phyloP scores from a whole-genome alignment of 2,113 vertebrate genomes.

The Benitochromis conjunctus region DNA sequence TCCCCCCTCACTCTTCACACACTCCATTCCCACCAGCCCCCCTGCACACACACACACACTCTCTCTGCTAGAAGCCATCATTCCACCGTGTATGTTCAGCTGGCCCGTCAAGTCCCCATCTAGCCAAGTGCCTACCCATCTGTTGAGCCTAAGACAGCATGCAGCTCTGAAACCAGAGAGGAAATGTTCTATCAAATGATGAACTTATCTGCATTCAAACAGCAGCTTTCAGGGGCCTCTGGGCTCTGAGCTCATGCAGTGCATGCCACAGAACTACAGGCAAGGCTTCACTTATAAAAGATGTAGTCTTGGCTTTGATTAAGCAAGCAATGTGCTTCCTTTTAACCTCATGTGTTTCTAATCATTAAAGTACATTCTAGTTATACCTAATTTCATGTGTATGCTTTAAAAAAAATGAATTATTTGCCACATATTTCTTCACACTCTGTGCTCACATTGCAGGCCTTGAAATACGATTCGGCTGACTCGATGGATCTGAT shows the following conservation, averaged over 20 bases:
- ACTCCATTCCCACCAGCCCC: background rate
- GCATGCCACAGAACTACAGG: background rate
- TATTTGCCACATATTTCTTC: background rate
- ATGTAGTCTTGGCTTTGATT: background rate
- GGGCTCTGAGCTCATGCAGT: background rate
- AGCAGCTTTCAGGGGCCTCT: background rate
- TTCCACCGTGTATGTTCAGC: constrained; percentile 41
- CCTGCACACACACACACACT: background rate
- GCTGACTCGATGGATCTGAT: background rate
- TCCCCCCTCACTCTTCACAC: background rate
- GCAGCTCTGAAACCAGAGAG: constrained; percentile 24
- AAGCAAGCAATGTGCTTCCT: background rate
- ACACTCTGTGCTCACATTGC: background rate
- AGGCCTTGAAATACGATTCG: background rate
- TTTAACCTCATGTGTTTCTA: background rate
- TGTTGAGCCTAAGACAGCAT: constrained; percentile 51
- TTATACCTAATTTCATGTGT: background rate
- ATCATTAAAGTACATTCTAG: background rate
- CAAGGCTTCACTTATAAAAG: background rate
- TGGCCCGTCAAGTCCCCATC: constrained; percentile 42
- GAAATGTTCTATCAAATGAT: constrained; percentile 26
- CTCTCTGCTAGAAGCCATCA: constrained; percentile 19
- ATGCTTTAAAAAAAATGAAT: background rate
- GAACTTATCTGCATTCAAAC: constrained; percentile 38
- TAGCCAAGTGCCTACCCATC: constrained; percentile 46